Conservation (phyloP, 2,113 vertebrate species). For the Apodemus speciosus region DNA sequence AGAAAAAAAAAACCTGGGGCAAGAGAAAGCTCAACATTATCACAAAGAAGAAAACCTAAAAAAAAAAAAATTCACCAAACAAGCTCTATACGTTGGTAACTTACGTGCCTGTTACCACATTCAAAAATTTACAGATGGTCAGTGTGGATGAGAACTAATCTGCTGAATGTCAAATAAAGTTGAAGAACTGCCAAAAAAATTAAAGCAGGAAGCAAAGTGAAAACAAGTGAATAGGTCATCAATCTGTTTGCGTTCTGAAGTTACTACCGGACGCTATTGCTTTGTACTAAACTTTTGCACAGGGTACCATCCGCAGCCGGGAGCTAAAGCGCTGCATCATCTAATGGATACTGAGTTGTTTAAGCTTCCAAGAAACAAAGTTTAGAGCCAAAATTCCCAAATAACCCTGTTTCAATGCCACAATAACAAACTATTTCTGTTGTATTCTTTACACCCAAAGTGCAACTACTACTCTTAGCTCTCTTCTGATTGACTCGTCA, state of each 20-base stretch:
- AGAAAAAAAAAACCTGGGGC: too few species aligned
- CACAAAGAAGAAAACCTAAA: too few species aligned
- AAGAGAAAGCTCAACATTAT: too few species aligned
- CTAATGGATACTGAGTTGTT: not conserved
- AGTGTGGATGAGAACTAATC: too few species aligned
- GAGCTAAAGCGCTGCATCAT: not conserved
- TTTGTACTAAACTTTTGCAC: not conserved
- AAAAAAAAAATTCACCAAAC: too few species aligned
- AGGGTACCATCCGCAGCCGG: too few species aligned
- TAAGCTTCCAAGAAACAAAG: not conserved
- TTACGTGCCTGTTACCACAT: too few species aligned
- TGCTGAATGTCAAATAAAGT: too few species aligned
- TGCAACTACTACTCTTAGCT: not conserved
- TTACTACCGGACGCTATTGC: not conserved
- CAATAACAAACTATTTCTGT: not conserved
- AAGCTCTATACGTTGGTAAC: too few species aligned
- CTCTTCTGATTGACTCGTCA: not conserved
- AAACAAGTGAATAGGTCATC: not conserved
- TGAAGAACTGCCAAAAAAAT: not conserved
- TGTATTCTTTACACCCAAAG: not conserved
- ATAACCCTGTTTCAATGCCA: not conserved
- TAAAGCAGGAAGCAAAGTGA: slow-evolving; percentile 1
- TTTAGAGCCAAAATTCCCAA: not conserved
- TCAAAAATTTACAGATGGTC: too few species aligned
- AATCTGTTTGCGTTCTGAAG: not conserved